phyloP scores from a whole-genome alignment of 1,140 invertebrate genomes.

The Lysiphlebus fabarum region DNA sequence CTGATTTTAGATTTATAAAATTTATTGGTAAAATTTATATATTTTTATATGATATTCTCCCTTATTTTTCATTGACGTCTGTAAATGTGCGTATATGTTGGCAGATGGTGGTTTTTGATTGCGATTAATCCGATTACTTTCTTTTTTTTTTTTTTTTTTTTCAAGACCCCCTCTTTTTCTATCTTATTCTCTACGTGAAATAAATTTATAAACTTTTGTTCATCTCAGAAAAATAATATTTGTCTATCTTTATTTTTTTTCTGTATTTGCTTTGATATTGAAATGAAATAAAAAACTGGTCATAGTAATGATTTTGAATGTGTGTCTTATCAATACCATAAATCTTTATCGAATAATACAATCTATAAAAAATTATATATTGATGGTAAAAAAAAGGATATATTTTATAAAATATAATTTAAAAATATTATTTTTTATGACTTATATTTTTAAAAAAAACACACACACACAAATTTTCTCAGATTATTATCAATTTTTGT shows the following conservation, averaged over 20 bases:
- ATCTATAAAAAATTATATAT: not conserved
- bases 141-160: slow-evolving; percentile 14
- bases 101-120: slow-evolving; percentile 42
- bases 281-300: no score
- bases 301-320: no score
- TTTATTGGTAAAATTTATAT: slow-evolving; percentile 37
- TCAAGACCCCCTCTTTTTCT: not conserved
- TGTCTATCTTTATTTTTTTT: no score
- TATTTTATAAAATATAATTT: not conserved
- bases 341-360: no score
- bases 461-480: not conserved
- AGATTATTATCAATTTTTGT: slow-evolving; percentile 17
- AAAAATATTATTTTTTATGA: slow-evolving; percentile 6
- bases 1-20: slow-evolving; percentile 52
- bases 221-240: no score
- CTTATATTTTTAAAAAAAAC: not conserved
- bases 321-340: no score
- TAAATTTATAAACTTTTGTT: no score
- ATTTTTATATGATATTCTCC: not conserved
- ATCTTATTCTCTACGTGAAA: not conserved
- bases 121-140: slow-evolving; percentile 46
- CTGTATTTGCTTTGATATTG: no score
- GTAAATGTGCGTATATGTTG: slow-evolving; percentile 8
- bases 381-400: not conserved
- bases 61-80: slow-evolving; percentile 8